Percentiles rank a stretch among this genome's conserved stretches.
These are phyloP conservation scores for Colletes latitarsis DNA, from an alignment of 1,140 invertebrate genomes.

Conservation along the genomic window DNA sequence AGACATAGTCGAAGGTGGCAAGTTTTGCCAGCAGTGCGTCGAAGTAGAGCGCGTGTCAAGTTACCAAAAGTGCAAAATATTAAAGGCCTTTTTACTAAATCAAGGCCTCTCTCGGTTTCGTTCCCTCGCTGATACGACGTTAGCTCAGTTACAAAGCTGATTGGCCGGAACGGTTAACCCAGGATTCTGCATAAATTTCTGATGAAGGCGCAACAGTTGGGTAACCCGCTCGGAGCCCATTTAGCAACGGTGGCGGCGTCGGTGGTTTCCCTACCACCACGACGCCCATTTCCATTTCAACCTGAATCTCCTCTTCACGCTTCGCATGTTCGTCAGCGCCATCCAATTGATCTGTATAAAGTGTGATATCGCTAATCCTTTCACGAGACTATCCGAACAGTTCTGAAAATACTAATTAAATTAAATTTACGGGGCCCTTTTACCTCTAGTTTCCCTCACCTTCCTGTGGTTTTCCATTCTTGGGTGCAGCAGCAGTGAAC, in stretches of 20 bases:
- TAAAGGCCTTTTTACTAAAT: constrained; percentile 72
- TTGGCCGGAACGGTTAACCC: constrained; percentile 70
- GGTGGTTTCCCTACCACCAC: constrained; percentile 46
- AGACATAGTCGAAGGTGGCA: neutral
- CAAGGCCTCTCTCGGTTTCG: constrained; percentile 45
- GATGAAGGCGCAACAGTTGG: constrained; percentile 77
- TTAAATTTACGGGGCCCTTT: neutral
- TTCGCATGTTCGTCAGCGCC: constrained; percentile 53
- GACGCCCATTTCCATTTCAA: constrained; percentile 64
- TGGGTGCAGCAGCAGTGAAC: no score
- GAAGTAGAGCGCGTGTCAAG: neutral
- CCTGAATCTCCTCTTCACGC: constrained; percentile 60
- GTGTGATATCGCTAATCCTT: constrained; percentile 54
- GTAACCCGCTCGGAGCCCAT: constrained; percentile 66
- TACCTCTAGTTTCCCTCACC: neutral
- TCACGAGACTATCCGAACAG: neutral
- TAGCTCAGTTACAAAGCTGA: constrained; percentile 72
- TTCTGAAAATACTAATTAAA: constrained; percentile 43
- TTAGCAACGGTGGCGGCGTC: constrained; percentile 59
- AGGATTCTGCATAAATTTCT: constrained; percentile 74
- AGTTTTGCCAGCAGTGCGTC: neutral
- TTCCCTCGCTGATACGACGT: constrained; percentile 57
- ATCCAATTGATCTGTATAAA: constrained; percentile 57
- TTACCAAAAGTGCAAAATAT: constrained; percentile 60
- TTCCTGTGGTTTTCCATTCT: no score